Base-by-base conservation (phyloP, 2,113 vertebrate species). In the Dermatemys mawii region DNA sequence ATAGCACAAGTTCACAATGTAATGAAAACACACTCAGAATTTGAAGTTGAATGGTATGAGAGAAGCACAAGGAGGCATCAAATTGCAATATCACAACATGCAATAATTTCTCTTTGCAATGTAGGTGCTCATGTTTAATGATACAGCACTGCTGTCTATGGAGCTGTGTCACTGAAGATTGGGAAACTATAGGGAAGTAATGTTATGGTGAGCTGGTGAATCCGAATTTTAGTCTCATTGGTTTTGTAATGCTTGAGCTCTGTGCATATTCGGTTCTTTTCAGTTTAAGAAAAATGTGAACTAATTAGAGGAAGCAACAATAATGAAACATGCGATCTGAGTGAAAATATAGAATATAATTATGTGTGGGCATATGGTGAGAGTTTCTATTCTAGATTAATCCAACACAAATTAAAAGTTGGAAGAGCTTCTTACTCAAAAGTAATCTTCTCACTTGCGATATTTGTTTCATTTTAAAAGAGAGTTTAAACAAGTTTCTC, bases 351-450 rank as follows among this genome's bases (percentile, higher is more conserved):
- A 46, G 90, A 89, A 4, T 53, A 9, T 81, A 78, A 93, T 95
- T 95, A 88, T 1, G 17, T 46, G 44, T 88, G 46, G n/a, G 16
- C 48, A 78, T 44, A 16, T 78, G 70, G n/a, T 89, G 86, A 94
- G 86, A 90, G 83, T 94, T 84, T 26, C 79, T 94, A 51, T 91
- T 90, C 84, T 35, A 41, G 48, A 63, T 85, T 83, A 89, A 84
- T 78, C 86, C n/a, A 81, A 89, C 17, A 12, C 44, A 93, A 78
- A 78, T 86, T 79, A 86, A 86, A 89, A 87, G 75, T 44, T 49
- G 83, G 27, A 67, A 70, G 9, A 54, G 53, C 2, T 21, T 24
- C 67, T 27, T 44, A 11, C 67, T 80, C 55, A 6, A 1, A 27
- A 12, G 46, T 73, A 83, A 0, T 11, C 5, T 11, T 78, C 50